Base-by-base conservation (phyloP, 2,888 invertebrate species). In the Boloria euphrosyne region DNA sequence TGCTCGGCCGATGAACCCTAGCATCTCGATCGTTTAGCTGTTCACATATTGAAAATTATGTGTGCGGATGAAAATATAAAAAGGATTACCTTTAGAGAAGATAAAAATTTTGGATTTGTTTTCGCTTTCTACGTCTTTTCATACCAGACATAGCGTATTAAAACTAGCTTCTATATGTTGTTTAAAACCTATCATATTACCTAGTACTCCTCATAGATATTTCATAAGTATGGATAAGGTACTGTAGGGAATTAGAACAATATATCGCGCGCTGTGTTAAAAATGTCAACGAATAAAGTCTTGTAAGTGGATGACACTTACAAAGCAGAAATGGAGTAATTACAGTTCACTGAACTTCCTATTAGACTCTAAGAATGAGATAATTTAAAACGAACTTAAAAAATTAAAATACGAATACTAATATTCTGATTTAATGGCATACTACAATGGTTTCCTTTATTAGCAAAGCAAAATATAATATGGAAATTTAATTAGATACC, bases 11-110 rank as follows among this genome's bases (percentile, higher is more conserved):
- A 62, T 62, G 65, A 62, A 65, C 68, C 72, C 80, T 79, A 80
- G 80, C 79, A 78, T 76, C 78, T 81, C 75, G 78, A 80, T 83
- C 80, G 81, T 83, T 84, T 83, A 81, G 71, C 72, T 73, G 68
- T 69, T 71, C 70, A 54, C 54, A 49, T 65, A 68, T 69, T 73
- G 70, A 70, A 69, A 71, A 69, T 68, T 66, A 67, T 69, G 55
- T 44, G 55, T 4, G 18, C 63, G 54, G 22, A 16, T 53, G 17
- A 54, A 49, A 18, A 18, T 43, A 50, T 57, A 5, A 17, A 16
- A 16, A 38, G 10, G 10, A 38, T 38, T 10, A 38, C 31, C 31
- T 38, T 38, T 38, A 10, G 1, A 38, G 31, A 38, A 38, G 7
- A 38, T 38, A 38, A 38, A 38, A 38, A 38, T 7, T 38, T 38